A percentile compares a stretch with the other conserved stretches of the same genome.
Evolutionary conservation across 2,888 invertebrate genomes (phyloP).

Genomic region (Pollenia angustigena): DNA sequence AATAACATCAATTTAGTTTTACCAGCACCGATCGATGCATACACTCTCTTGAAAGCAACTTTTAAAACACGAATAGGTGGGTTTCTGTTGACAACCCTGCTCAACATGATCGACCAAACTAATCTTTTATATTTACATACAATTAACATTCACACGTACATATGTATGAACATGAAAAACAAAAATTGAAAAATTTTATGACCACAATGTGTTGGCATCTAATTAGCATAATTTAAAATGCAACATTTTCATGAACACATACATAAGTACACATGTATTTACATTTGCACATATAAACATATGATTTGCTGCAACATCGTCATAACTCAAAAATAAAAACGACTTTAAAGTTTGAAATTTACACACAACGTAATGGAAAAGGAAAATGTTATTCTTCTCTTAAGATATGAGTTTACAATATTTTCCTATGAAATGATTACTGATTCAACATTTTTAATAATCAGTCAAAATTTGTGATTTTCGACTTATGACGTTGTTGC

Average conservation of each 20-base stretch:
- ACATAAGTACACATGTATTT: not conserved
- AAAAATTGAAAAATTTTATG: slow-evolving; percentile 36
- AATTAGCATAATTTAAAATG: slow-evolving; percentile 68
- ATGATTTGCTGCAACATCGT: not conserved
- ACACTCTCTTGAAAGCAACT: not conserved
- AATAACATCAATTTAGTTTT: slow-evolving; percentile 53
- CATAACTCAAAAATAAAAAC: too few relatives aligned
- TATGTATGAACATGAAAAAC: not conserved
- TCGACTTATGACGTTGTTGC: too few relatives aligned
- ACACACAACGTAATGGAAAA: too few relatives aligned
- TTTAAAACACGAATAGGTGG: slow-evolving; percentile 42
- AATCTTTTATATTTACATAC: too few relatives aligned
- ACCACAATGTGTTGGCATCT: slow-evolving; percentile 59
- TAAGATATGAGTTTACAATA: too few relatives aligned
- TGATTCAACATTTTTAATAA: too few relatives aligned
- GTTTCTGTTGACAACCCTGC: slow-evolving; percentile 47
- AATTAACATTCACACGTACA: too few relatives aligned
- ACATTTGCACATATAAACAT: not conserved
- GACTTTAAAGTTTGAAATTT: too few relatives aligned
- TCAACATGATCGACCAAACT: slow-evolving; percentile 20
- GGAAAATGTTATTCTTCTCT: too few relatives aligned
- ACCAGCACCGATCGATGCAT: slow-evolving; percentile 12
- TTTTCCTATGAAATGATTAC: too few relatives aligned
- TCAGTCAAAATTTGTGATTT: too few relatives aligned
- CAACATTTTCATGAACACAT: slow-evolving; percentile 41